Percentiles rank a stretch among this genome's conserved stretches.
Conservation (phyloP, 2,113 vertebrate species). For the Solea solea region DNA sequence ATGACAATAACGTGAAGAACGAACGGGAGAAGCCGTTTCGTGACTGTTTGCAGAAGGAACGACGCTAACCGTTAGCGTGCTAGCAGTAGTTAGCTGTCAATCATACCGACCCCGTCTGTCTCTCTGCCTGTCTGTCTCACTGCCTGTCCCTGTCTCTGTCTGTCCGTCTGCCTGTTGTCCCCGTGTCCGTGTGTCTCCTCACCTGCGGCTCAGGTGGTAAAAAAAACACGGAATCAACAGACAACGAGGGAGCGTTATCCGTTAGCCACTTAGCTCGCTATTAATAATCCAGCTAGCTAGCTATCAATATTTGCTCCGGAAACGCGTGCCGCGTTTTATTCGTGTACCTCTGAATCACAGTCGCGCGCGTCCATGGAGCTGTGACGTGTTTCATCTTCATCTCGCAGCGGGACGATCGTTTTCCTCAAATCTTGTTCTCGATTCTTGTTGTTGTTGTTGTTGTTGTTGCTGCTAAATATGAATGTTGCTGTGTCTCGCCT, state of each 20-base stretch:
- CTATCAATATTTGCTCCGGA: conserved; percentile 14
- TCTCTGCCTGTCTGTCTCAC: no score
- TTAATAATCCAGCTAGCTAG: conserved; percentile 62
- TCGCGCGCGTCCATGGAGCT: background rate
- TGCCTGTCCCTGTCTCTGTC: no score
- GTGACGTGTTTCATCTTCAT: background rate
- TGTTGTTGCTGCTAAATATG: conserved; percentile 69
- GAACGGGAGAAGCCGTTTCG: no score
- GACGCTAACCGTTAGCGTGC: no score
- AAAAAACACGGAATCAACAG: conserved; percentile 2
- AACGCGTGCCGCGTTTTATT: background rate
- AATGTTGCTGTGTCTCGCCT: conserved; percentile 57
- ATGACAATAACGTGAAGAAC: no score
- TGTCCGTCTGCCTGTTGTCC: background rate
- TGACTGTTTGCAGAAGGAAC: no score
- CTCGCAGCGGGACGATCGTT: background rate
- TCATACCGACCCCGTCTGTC: no score
- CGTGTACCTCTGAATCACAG: conserved; percentile 54
- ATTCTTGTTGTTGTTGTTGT: background rate
- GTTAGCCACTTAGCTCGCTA: conserved; percentile 59
- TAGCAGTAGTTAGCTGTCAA: no score
- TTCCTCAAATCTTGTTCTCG: background rate
- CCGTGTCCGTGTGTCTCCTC: background rate
- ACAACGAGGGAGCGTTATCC: conserved; percentile 29
- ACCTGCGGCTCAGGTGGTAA: background rate